These are phyloP conservation scores for Lapara coniferarum DNA, from an alignment of 2,888 invertebrate species.

Conservation along the genomic window DNA sequence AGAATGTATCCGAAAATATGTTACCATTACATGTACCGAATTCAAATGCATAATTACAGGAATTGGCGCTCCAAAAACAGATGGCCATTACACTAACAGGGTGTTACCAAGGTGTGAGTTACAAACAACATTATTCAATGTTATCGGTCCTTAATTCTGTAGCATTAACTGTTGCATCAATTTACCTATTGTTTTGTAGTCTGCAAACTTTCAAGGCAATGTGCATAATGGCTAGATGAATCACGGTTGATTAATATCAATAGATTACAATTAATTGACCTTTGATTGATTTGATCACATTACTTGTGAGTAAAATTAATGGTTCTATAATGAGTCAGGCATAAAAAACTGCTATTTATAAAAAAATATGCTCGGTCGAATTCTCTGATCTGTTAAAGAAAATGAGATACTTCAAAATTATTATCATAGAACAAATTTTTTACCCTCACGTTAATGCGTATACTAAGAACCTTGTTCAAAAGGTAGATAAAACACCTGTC, in stretches of 20 bases:
- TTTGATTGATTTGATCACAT: not conserved
- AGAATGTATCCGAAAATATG: not conserved
- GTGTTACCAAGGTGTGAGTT: slow-evolving; percentile 50
- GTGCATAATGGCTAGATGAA: not conserved
- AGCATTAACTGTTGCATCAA: slow-evolving; percentile 52
- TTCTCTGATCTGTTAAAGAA: not conserved
- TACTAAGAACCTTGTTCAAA: not conserved
- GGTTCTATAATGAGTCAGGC: not conserved
- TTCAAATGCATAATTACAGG: slow-evolving; percentile 30
- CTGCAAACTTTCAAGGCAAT: slow-evolving; percentile 41
- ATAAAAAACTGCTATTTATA: not conserved
- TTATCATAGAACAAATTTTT: not conserved
- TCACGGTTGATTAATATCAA: not conserved
- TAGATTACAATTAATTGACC: not conserved
- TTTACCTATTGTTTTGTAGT: slow-evolving; percentile 49
- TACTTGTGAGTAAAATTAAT: not conserved
- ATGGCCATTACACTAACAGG: slow-evolving; percentile 23
- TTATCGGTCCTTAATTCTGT: slow-evolving; percentile 43
- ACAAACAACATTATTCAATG: slow-evolving; percentile 37
- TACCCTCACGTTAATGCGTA: not conserved
- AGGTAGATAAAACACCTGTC: slow-evolving; percentile 7
- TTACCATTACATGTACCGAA: slow-evolving; percentile 25
- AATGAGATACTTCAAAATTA: not conserved
- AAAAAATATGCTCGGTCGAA: not conserved
- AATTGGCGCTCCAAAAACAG: not conserved